Percentiles rank a stretch among this genome's conserved stretches.
Evolutionary conservation across 2,113 vertebrate genomes (phyloP).

Genomic region (Malaclemys terrapin): DNA sequence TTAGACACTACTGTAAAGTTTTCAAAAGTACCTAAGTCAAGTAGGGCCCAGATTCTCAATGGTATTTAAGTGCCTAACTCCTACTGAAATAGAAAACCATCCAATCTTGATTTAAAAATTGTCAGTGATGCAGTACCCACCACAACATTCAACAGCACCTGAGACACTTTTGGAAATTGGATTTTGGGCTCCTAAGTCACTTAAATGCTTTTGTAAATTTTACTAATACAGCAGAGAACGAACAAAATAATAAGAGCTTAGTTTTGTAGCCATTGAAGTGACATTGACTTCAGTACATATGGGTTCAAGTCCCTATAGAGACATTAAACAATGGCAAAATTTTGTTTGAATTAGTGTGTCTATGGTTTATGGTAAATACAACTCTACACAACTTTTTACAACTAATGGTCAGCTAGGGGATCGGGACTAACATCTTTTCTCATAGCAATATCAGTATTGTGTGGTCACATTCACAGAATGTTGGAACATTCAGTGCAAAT

Average conservation of each 20-base stretch:
- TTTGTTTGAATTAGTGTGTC: neutral
- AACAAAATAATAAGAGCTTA: neutral
- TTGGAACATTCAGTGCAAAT: neutral
- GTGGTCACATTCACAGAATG: neutral
- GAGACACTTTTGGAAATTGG: neutral
- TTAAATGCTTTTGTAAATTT: neutral
- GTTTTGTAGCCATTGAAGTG: neutral
- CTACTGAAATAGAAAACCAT: neutral
- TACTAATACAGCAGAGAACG: neutral
- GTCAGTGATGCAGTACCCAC: neutral
- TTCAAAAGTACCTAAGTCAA: neutral
- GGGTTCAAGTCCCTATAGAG: neutral
- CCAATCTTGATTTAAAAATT: too few species aligned
- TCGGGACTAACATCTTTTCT: neutral
- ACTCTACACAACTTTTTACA: neutral
- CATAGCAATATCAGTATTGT: neutral
- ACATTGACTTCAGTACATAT: neutral
- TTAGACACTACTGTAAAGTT: neutral
- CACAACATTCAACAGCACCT: neutral
- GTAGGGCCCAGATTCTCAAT: neutral
- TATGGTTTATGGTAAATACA: neutral
- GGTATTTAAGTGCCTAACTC: neutral
- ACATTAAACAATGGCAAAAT: neutral
- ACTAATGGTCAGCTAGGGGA: neutral
- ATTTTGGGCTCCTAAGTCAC: neutral